A percentile compares a stretch with the other conserved stretches of the same genome.
phyloP scores from a whole-genome alignment of 2,797 vertebrate species.

The Odontamblyopus rebecca region DNA sequence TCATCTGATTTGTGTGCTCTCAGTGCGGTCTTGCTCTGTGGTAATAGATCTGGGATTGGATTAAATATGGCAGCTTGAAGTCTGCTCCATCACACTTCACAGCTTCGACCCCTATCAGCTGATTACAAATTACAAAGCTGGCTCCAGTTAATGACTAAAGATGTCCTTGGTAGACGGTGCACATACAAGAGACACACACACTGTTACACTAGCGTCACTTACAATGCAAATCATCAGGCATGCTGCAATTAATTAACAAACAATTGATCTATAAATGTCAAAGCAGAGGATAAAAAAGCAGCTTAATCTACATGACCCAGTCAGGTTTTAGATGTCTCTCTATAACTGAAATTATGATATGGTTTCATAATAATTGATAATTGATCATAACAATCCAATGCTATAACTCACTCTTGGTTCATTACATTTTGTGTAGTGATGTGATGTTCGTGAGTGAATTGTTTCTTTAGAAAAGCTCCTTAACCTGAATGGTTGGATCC shows the following conservation, averaged over 20 bases:
- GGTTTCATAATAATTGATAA: too few species aligned
- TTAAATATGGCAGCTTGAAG: slow-evolving; percentile 75
- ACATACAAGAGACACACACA: slow-evolving; percentile 32
- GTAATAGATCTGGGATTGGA: slow-evolving; percentile 74
- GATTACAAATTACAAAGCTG: slow-evolving; percentile 73
- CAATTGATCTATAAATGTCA: slow-evolving; percentile 45
- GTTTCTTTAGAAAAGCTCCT: too few species aligned
- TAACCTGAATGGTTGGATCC: too few species aligned
- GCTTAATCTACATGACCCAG: not conserved
- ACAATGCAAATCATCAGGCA: slow-evolving; percentile 32
- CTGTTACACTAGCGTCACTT: slow-evolving; percentile 20
- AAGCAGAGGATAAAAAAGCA: slow-evolving; percentile 31
- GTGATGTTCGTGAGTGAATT: too few species aligned
- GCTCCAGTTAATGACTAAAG: slow-evolving; percentile 66
- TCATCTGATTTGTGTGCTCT: slow-evolving; percentile 45
- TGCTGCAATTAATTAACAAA: slow-evolving; percentile 46
- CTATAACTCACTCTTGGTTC: too few species aligned
- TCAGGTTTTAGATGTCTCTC: not conserved
- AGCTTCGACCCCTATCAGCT: slow-evolving; percentile 67
- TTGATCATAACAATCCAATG: too few species aligned
- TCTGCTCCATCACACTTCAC: slow-evolving; percentile 74
- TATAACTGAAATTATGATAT: too few species aligned
- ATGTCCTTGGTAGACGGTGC: slow-evolving; percentile 61
- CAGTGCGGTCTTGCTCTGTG: slow-evolving; percentile 24
- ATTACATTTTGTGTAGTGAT: too few species aligned